Conservation (phyloP, 2,797 vertebrate species). For the Esox masquinongy region DNA sequence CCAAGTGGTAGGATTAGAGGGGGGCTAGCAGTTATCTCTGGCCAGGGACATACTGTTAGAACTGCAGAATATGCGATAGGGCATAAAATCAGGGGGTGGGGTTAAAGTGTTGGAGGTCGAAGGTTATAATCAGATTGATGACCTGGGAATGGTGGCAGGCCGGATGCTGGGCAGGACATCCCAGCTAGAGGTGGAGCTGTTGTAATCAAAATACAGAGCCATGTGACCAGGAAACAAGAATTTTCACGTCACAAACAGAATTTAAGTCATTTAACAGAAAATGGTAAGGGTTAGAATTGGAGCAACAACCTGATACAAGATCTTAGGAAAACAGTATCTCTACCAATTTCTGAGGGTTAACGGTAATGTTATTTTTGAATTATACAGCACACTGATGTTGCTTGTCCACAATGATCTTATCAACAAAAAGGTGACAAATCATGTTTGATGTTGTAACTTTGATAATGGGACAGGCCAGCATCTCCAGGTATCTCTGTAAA, state of each 20-base stretch:
- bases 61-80: conserved; percentile 17
- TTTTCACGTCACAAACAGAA: conserved; percentile 20
- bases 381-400: not conserved
- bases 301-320: not conserved
- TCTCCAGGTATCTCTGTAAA: not conserved
- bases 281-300: not conserved
- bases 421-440: not conserved
- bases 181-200: conserved; percentile 82
- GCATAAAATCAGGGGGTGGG: conserved; percentile 8
- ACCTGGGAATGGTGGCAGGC: conserved; percentile 74
- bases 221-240: conserved; percentile 43
- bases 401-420: not conserved
- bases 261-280: not conserved
- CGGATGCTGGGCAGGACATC: conserved; percentile 75
- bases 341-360: not conserved
- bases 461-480: not conserved
- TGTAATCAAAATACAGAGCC: conserved; percentile 65
- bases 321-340: not conserved
- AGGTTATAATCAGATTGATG: conserved; percentile 52
- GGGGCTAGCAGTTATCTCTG: conserved; percentile 12
- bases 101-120: conserved; percentile 19
- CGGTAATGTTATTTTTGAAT: not conserved
- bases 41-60: conserved; percentile 28
- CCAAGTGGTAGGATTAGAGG: no score
- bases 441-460: not conserved